Evolutionary conservation across 2,888 invertebrate species (phyloP).

Genomic region (Thyatira batis): DNA sequence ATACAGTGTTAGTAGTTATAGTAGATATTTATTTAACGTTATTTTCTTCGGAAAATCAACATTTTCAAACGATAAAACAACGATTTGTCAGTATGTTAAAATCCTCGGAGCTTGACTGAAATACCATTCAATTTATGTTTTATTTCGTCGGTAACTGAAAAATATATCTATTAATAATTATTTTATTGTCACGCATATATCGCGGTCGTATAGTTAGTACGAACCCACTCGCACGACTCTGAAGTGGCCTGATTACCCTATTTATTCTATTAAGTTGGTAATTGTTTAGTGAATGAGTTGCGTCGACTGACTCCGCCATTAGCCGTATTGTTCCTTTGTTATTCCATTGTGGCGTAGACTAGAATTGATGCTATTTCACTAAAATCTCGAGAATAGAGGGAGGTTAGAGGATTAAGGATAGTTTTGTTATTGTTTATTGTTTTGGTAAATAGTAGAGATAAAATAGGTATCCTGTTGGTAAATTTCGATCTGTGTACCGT

Average conservation of each 20-base stretch:
- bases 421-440: slow-evolving; percentile 5
- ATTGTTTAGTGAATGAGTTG: slow-evolving; percentile 74
- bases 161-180: no score
- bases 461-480: no score
- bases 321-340: slow-evolving; percentile 67
- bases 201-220: slow-evolving; percentile 22
- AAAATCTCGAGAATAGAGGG: slow-evolving; percentile 20
- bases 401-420: slow-evolving; percentile 7
- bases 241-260: slow-evolving; percentile 80
- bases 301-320: slow-evolving; percentile 63
- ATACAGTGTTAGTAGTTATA: no score
- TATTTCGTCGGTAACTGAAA: no score
- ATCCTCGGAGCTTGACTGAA: no score
- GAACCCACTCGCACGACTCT: slow-evolving; percentile 39
- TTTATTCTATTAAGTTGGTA: slow-evolving; percentile 79
- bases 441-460: no score
- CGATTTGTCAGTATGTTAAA: no score
- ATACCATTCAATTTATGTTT: no score
- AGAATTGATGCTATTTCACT: slow-evolving; percentile 25
- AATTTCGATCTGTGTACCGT: no score
- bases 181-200: slow-evolving; percentile 24
- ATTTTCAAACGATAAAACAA: no score
- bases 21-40: no score
- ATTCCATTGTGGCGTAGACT: slow-evolving; percentile 18
- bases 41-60: no score